These are phyloP conservation scores for Parnassius mnemosyne DNA, from an alignment of 2,888 invertebrate species.

Conservation along the genomic window DNA sequence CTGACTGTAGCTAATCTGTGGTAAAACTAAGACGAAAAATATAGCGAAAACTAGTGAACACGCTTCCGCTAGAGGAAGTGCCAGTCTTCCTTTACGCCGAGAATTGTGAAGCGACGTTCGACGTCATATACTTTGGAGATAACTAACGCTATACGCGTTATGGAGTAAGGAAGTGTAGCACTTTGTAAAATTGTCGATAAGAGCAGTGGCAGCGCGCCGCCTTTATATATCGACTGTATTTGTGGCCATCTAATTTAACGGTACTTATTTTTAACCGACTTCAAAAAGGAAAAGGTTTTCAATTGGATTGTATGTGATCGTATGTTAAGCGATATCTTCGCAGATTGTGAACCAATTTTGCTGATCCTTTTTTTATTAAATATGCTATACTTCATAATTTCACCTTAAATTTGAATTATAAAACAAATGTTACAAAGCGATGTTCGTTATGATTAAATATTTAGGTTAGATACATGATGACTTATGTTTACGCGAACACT, in stretches of 20 bases:
- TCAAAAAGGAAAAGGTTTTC: too few species aligned
- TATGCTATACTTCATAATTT: too few species aligned
- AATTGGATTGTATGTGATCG: too few species aligned
- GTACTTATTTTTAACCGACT: not conserved
- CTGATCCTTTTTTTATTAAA: too few species aligned
- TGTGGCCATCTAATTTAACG: slow-evolving; percentile 1
- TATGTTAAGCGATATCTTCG: too few species aligned
- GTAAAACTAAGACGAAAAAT: slow-evolving; percentile 17
- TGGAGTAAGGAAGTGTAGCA: slow-evolving; percentile 17
- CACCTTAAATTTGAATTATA: too few species aligned
- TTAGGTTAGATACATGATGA: too few species aligned
- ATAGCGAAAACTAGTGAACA: slow-evolving; percentile 23
- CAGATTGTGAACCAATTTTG: too few species aligned
- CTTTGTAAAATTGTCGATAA: slow-evolving; percentile 26
- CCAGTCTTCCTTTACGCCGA: slow-evolving; percentile 1
- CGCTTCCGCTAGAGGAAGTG: slow-evolving; percentile 13
- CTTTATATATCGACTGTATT: slow-evolving; percentile 6
- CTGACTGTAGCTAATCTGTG: slow-evolving; percentile 16
- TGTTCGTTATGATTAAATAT: too few species aligned
- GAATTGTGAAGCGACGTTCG: slow-evolving; percentile 15
- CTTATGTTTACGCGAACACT: too few species aligned
- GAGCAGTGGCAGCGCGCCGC: slow-evolving; percentile 5
- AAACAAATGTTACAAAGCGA: too few species aligned
- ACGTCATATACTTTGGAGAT: slow-evolving; percentile 17
- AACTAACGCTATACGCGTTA: slow-evolving; percentile 15